Evolutionary conservation across 2,113 vertebrate species (phyloP).

Genomic region (Dasyurus viverrinus): DNA sequence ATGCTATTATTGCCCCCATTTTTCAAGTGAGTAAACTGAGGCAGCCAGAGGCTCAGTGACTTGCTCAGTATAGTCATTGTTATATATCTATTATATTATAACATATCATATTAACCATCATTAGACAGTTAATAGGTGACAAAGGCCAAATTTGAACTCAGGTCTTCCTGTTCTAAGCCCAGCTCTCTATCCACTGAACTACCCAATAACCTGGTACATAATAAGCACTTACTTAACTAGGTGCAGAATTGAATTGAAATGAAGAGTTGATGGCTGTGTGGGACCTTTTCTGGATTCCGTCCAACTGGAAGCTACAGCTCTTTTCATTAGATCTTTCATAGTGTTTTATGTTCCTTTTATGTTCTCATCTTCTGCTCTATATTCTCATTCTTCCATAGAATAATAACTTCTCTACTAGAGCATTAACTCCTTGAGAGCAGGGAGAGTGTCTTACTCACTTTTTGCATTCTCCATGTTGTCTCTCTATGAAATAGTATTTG

Average conservation of each 20-base stretch:
- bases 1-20: background rate
- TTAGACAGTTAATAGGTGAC: background rate
- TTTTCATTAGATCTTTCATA: background rate
- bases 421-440: background rate
- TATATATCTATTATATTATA: too few relatives aligned
- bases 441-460: background rate
- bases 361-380: background rate
- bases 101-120: too few relatives aligned
- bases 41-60: background rate
- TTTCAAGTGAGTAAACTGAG: background rate
- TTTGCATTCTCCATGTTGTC: background rate
- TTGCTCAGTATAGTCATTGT: background rate
- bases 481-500: background rate
- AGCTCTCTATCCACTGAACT: background rate
- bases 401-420: background rate
- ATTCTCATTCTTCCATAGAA: background rate
- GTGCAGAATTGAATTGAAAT: background rate
- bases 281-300: background rate
- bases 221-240: background rate
- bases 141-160: background rate
- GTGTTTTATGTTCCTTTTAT: background rate
- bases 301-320: background rate
- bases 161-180: background rate
- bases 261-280: background rate
- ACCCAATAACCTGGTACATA: background rate